Evolutionary conservation across 2,888 invertebrate species (phyloP).

Genomic region (Acleris emargana): DNA sequence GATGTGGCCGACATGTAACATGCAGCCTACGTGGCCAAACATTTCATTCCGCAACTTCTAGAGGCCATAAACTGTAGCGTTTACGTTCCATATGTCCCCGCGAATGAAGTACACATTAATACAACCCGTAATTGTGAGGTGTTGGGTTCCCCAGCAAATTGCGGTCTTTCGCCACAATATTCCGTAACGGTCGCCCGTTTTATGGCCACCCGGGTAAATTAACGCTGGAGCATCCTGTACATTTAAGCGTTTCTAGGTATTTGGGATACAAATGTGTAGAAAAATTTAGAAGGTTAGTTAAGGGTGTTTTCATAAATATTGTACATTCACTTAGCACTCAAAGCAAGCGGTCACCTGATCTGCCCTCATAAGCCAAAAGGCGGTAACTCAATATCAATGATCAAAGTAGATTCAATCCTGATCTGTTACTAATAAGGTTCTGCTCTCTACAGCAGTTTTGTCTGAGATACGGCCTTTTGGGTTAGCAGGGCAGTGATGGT

Average conservation of each 20-base stretch:
- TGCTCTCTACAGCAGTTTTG: no score
- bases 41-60: conserved; percentile 10
- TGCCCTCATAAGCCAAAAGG: no score
- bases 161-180: conserved; percentile 35
- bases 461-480: no score
- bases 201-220: conserved; percentile 19
- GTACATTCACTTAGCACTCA: no score
- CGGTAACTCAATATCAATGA: no score
- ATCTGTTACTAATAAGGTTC: no score
- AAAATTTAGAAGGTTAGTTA: background rate
- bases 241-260: background rate
- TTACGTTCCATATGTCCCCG: conserved; percentile 31
- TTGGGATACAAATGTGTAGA: background rate
- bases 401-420: no score
- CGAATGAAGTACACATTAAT: conserved; percentile 31
- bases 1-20: no score
- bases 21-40: no score
- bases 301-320: no score
- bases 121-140: conserved; percentile 31
- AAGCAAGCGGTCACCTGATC: no score
- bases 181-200: conserved; percentile 22
- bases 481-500: no score
- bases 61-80: conserved; percentile 32
- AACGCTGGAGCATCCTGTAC: conserved; percentile 1
- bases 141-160: conserved; percentile 33